phyloP scores from a whole-genome alignment of 2,113 vertebrate species.

The Ailurus styani region DNA sequence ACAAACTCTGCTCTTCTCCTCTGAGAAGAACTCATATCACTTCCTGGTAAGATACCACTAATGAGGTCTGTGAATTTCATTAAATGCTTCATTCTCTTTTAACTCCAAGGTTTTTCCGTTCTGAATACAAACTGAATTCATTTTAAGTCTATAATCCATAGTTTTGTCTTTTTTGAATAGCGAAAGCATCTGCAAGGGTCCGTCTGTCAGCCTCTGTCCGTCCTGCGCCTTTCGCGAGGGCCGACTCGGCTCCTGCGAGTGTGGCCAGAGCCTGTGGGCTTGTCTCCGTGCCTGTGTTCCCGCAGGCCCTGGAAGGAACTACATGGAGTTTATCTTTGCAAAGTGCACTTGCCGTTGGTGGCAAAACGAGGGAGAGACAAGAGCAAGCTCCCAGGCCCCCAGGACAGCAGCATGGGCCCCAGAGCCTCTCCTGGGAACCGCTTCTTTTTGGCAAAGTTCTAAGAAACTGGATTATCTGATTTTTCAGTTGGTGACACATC shows the following conservation, averaged over 20 bases:
- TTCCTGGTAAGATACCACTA: not conserved
- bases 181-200: not conserved
- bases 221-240: rapidly evolving
- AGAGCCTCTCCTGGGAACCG: rapidly evolving
- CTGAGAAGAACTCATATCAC: not conserved
- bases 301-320: no score
- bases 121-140: not conserved
- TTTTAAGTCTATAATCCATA: not conserved
- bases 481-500: not conserved
- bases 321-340: not conserved
- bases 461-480: not conserved
- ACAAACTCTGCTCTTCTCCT: not conserved
- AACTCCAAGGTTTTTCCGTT: not conserved
- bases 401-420: not conserved
- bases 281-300: not conserved
- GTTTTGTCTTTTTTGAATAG: not conserved
- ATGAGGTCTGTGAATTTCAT: not conserved
- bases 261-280: not conserved
- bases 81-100: constrained; percentile 3
- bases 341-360: not conserved
- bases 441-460: not conserved
- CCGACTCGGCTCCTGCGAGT: not conserved
- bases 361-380: not conserved
- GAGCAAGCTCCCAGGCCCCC: not conserved
- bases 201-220: rapidly evolving